Evolutionary conservation across 2,113 vertebrate species (phyloP).

Genomic region (Mustela nigripes): DNA sequence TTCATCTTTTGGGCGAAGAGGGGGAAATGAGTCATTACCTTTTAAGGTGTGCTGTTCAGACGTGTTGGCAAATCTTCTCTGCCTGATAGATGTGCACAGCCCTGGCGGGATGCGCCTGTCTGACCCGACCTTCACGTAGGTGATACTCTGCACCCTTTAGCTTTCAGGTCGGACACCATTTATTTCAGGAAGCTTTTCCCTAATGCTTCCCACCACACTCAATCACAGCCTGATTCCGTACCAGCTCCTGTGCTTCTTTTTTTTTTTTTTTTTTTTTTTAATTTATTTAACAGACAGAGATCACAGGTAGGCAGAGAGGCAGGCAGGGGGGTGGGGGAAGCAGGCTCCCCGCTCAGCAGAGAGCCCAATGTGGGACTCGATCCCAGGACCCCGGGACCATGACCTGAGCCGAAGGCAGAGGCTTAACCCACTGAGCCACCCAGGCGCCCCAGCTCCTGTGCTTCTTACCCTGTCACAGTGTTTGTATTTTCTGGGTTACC

Average conservation of each 20-base stretch:
- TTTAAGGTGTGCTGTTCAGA: constrained; percentile 37
- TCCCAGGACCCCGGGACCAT: too few relatives aligned
- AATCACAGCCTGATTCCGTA: accelerated
- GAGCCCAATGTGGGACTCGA: too few relatives aligned
- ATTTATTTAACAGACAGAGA: too few relatives aligned
- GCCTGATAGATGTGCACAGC: constrained; percentile 42
- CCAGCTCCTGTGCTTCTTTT: not conserved
- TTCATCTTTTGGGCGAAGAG: not conserved
- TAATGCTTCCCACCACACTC: not conserved
- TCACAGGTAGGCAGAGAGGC: too few relatives aligned
- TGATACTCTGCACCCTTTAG: not conserved
- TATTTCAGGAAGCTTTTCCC: not conserved
- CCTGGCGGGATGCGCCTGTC: not conserved
- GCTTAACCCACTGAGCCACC: too few relatives aligned
- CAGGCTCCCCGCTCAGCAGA: too few relatives aligned
- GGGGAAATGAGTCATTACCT: not conserved
- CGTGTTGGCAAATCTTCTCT: constrained; percentile 49
- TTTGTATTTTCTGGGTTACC: constrained; percentile 23
- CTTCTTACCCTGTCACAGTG: constrained; percentile 22
- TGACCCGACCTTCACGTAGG: not conserved
- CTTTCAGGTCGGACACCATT: not conserved
- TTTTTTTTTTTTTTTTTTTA: too few relatives aligned
- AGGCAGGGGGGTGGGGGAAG: too few relatives aligned
- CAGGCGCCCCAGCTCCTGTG: not conserved
- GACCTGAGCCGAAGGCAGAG: too few relatives aligned